Evolutionary conservation across 2,113 vertebrate genomes (phyloP).

Genomic region (Dipodomys ordii): DNA sequence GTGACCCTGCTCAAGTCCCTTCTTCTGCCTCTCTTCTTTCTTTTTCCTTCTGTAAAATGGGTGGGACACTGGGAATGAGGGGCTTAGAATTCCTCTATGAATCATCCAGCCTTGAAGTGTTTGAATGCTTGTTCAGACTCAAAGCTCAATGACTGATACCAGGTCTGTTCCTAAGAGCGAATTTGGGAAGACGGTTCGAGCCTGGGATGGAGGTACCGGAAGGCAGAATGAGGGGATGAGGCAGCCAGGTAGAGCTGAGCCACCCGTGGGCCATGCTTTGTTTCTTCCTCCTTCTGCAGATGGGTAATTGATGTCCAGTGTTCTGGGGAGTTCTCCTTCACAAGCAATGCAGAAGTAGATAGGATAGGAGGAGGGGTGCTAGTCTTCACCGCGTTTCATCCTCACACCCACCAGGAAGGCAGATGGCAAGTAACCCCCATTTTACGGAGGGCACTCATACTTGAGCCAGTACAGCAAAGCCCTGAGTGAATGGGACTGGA

Average conservation of each 20-base stretch:
- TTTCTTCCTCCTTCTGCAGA: neutral
- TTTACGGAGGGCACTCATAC: neutral
- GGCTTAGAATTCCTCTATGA: neutral
- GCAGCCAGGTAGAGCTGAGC: neutral
- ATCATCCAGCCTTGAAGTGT: neutral
- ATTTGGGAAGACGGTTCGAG: neutral
- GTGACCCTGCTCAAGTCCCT: neutral
- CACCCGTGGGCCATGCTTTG: neutral
- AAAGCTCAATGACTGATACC: neutral
- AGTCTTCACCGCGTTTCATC: neutral
- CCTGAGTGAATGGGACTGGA: neutral
- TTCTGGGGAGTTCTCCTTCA: neutral
- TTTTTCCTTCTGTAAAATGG: slow-evolving; percentile 35
- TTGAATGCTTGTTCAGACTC: neutral
- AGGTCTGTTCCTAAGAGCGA: neutral
- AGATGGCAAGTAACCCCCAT: neutral
- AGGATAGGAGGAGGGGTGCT: neutral
- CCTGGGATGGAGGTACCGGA: neutral
- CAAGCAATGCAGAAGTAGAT: neutral
- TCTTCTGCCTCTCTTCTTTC: neutral
- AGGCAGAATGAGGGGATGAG: neutral
- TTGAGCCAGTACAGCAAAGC: neutral
- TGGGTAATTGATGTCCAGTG: neutral
- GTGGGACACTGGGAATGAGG: neutral
- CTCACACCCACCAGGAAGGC: neutral